These are phyloP conservation scores for Lophotriccus pileatus DNA, from an alignment of 2,797 vertebrate species.

Conservation along the genomic window DNA sequence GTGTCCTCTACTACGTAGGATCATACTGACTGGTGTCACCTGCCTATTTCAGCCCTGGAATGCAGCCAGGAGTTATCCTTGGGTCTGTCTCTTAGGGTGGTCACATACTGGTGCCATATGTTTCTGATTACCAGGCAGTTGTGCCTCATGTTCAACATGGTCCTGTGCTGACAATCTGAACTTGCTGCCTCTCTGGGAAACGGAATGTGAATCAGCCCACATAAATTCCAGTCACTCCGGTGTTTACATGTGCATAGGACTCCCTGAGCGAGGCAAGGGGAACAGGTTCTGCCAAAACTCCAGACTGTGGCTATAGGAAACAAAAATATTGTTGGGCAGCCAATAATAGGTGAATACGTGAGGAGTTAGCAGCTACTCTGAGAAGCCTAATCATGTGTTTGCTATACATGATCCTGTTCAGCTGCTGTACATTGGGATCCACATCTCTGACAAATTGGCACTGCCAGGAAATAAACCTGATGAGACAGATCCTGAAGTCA, in stretches of 20 bases:
- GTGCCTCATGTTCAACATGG: neutral
- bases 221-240: neutral
- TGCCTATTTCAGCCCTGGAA: neutral
- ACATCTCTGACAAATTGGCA: neutral
- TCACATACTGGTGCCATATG: neutral
- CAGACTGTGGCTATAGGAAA: neutral
- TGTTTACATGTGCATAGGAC: neutral
- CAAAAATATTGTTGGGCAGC: accelerated
- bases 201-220: neutral
- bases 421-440: neutral
- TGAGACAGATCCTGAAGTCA: neutral
- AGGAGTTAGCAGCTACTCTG: neutral
- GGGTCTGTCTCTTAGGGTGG: neutral
- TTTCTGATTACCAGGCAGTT: neutral
- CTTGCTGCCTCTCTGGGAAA: neutral
- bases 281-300: neutral
- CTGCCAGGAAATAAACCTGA: neutral
- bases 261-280: neutral
- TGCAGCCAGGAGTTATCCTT: neutral
- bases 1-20: neutral
- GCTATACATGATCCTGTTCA: neutral
- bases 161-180: neutral
- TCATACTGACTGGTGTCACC: neutral
- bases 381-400: accelerated
- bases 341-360: neutral